These are phyloP conservation scores for Guaruba guarouba DNA, from an alignment of 2,113 vertebrate species.

Conservation along the genomic window DNA sequence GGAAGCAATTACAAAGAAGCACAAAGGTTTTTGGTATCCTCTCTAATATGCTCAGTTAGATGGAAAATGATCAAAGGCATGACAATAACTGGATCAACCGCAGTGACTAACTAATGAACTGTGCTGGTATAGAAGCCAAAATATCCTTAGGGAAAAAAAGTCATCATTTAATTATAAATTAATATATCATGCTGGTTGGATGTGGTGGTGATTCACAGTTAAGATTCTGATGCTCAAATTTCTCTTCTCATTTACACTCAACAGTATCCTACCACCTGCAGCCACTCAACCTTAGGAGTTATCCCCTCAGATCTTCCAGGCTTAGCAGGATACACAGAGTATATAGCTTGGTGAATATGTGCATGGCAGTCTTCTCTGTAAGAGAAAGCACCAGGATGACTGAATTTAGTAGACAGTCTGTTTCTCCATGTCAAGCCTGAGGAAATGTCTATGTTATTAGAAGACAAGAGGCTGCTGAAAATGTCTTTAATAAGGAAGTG, in stretches of 20 bases:
- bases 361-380: not conserved
- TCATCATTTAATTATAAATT: slow-evolving; percentile 43
- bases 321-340: not conserved
- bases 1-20: not conserved
- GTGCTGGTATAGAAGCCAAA: not conserved
- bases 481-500: not conserved
- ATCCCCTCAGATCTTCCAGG: not conserved
- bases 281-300: not conserved
- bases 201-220: not conserved
- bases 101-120: slow-evolving; percentile 37
- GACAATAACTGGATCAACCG: slow-evolving; percentile 2
- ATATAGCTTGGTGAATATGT: not conserved
- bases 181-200: not conserved
- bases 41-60: not conserved
- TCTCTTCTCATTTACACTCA: not conserved
- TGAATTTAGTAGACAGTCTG: not conserved
- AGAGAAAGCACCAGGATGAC: not conserved
- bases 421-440: not conserved
- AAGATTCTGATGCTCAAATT: not conserved
- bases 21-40: not conserved
- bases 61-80: slow-evolving; percentile 21
- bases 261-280: not conserved
- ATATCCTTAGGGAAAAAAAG: not conserved
- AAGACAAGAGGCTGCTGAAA: not conserved
- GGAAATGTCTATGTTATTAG: not conserved